These are phyloP conservation scores for Drosophila heteroneura DNA, from an alignment of 2,888 invertebrate species.

Conservation along the genomic window DNA sequence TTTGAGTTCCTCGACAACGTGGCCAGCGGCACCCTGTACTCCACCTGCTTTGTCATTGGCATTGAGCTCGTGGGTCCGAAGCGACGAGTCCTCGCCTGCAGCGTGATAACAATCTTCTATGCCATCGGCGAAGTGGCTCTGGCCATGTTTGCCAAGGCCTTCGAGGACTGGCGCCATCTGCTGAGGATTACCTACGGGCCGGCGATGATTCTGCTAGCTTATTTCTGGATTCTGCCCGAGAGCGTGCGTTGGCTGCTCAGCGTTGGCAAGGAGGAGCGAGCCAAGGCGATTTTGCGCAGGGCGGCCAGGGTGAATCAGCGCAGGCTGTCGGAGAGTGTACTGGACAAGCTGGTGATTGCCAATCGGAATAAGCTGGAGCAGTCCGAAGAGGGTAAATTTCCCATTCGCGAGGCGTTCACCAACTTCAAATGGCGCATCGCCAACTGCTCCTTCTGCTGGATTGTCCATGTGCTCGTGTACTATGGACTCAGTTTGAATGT, in stretches of 20 bases:
- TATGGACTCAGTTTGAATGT: constrained; percentile 93
- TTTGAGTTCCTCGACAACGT: constrained; percentile 91
- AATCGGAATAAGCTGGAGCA: constrained; percentile 77
- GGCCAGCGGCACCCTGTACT: constrained; percentile 90
- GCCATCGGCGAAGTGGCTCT: constrained; percentile 90
- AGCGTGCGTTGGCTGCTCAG: constrained; percentile 91
- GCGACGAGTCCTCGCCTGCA: constrained; percentile 90
- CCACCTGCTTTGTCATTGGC: constrained; percentile 90
- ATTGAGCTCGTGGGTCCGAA: constrained; percentile 92
- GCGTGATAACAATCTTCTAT: constrained; percentile 90
- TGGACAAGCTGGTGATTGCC: constrained; percentile 82
- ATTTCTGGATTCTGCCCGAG: constrained; percentile 90
- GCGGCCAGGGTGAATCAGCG: constrained; percentile 89
- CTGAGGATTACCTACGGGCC: constrained; percentile 89
- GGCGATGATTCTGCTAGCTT: constrained; percentile 88
- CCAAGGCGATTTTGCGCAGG: constrained; percentile 87
- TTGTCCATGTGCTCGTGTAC: constrained; percentile 91
- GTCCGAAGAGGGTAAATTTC: constrained; percentile 78
- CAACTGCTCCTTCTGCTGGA: constrained; percentile 92
- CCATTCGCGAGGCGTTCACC: constrained; percentile 81
- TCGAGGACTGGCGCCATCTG: constrained; percentile 89
- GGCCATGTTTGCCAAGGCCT: constrained; percentile 89
- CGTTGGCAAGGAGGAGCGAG: constrained; percentile 87
- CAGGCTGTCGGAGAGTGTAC: constrained; percentile 86
- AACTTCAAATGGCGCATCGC: constrained; percentile 83